A percentile compares a stretch with the other conserved stretches of the same genome.
These are phyloP conservation scores for Zaprionus lineosus DNA, from an alignment of 2,888 invertebrate genomes.

Conservation along the genomic window DNA sequence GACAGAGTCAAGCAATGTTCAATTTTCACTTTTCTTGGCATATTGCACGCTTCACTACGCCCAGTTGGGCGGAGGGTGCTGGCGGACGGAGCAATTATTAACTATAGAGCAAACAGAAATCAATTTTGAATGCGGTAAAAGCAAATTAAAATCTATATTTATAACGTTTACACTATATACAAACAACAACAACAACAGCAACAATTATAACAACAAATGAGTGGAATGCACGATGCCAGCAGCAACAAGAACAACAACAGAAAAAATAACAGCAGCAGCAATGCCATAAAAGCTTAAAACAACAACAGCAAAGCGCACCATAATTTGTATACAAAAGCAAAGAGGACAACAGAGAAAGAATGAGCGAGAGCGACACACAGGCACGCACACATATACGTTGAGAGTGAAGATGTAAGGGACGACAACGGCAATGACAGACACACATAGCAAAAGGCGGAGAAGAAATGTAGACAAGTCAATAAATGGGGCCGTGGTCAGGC, in stretches of 20 bases:
- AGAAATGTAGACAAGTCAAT: conserved; percentile 67
- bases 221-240: conserved; percentile 37
- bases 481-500: conserved; percentile 70
- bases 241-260: conserved; percentile 17
- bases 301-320: conserved; percentile 62
- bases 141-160: conserved; percentile 70
- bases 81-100: conserved; percentile 45
- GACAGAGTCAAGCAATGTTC: conserved; percentile 22
- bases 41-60: conserved; percentile 34
- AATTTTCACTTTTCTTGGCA: conserved; percentile 59
- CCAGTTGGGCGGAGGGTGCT: background rate
- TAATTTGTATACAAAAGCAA: conserved; percentile 72
- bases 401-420: too few relatives aligned
- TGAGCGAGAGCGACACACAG: conserved; percentile 1
- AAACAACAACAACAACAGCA: conserved; percentile 19
- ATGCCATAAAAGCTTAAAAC: conserved; percentile 67
- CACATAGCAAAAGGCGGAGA: conserved; percentile 28
- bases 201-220: conserved; percentile 12
- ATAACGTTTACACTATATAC: conserved; percentile 46
- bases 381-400: conserved; percentile 10
- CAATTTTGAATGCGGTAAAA: conserved; percentile 58
- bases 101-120: conserved; percentile 53
- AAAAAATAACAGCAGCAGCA: conserved; percentile 32
- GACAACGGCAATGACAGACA: too few relatives aligned
- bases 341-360: conserved; percentile 14